Conservation (phyloP, 2,888 invertebrate species). For the Willowsia nigromaculata region DNA sequence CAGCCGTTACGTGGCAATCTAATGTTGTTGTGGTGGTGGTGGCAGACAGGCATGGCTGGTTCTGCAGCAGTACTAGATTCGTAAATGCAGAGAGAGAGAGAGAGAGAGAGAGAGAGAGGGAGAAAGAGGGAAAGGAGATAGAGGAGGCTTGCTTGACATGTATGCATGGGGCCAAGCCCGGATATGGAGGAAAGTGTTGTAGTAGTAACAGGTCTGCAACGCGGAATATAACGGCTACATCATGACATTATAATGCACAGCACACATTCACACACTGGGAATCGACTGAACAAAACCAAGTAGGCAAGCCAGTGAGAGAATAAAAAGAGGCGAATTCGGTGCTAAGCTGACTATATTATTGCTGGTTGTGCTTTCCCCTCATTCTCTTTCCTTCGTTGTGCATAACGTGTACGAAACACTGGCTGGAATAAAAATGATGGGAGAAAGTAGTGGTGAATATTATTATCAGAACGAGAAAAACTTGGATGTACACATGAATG, state of each 20-base stretch:
- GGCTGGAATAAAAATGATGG: neutral
- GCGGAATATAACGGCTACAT: neutral
- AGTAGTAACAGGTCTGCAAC: neutral
- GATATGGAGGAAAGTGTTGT: neutral
- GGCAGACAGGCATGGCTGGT: neutral
- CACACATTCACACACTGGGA: neutral
- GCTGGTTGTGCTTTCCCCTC: neutral
- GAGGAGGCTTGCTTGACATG: neutral
- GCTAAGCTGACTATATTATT: neutral
- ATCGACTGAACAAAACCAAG: too few species aligned
- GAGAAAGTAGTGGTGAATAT: neutral
- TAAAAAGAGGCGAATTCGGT: neutral
- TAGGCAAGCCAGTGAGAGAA: neutral
- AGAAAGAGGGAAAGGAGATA: neutral
- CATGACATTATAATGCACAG: neutral
- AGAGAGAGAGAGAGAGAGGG: neutral
- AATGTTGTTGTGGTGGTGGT: conserved; percentile 41
- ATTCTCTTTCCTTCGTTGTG: neutral
- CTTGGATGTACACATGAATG: too few species aligned
- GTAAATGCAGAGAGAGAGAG: neutral
- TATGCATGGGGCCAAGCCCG: neutral
- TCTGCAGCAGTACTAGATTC: neutral
- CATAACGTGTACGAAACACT: neutral
- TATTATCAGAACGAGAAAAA: neutral
- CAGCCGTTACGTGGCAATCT: conserved; percentile 50